Base-by-base conservation (phyloP, 2,888 invertebrate species). In the Latrodectus elegans region DNA sequence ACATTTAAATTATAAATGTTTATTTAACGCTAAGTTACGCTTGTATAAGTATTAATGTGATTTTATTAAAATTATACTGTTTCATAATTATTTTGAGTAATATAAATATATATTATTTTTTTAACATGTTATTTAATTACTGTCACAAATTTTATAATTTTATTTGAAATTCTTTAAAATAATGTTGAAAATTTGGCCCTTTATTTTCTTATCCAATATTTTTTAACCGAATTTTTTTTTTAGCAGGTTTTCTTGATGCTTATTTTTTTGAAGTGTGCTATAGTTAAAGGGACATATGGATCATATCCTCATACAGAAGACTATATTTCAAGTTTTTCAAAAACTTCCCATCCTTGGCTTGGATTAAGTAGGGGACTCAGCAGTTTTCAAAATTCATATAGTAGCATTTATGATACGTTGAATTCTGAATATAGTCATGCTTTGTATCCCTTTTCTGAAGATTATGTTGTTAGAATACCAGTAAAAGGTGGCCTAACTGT, bases 401-500 rank as follows among this genome's bases (percentile, higher is more conserved):
- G 55, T 10, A 60, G 17, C 9, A 26, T 64, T 15, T 84, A 60
- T 52, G 84, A 55, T 3, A 84, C 68, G 11, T 65, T 73, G 65
- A 67, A 84, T 65, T 73, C 77, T 72, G 70, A 71, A 64, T 76
- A 83, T n/a, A 77, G 71, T 11, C 38, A 77, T 67, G 84, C 77
- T 14, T 52, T 77, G 60, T 77, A 84, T 65, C 84, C 84, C 12
- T 65, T 77, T 26, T 60, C 55, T 26, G 17, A 73, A n/a, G 52
- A 74, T 65, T 65, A 77, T 1, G 49, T 53, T 17, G 49, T 70
- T 8, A 77, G 74, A 72, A 84, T 84, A 53, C 84, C 84, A 22
- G 84, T 84, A 15, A 84, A 84, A 77, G 84, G 84, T 3, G 84
- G 84, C 38, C 38, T 84, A n/a, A 72, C 64, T 71, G 77, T 84